Evolutionary conservation across 2,797 vertebrate genomes (phyloP), one percentile per base, ranked within the genome.

Genomic region (Eidolon dupreanum): DNA sequence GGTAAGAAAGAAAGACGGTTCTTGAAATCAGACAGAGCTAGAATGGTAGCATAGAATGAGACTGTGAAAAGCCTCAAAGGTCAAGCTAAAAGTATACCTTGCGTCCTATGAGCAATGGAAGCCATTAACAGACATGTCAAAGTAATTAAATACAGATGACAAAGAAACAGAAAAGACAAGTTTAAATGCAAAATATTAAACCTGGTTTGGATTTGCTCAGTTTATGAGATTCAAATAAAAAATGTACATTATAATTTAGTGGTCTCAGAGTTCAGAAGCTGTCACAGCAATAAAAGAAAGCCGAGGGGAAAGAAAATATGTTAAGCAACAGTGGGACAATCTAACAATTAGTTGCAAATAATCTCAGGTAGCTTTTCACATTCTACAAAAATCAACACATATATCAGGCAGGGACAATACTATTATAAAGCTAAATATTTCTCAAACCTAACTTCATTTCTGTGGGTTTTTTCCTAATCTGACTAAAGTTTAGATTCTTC

Each of bases 211-310:
- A 94, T 81, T 82, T 93, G 66, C 15, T 89, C 55, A 88, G 28
- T 87, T 92, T 74, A 66, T 78, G 55, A 63, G 41, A n/a, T 38
- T 87, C 49, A 92, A 88, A 86, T 75, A 90, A 79, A 90, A 92
- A 84, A 53, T 41, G 57, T 49, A 53, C 33, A 66, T 38, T 86
- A 24, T 57, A 84, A 92, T 77, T 88, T 55, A 93, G 43, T 12
- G 38, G 59, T 68, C 33, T n/a, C 46, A 22, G 63, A 36, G 22
- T 22, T 87, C 11, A 68, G 12, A 17, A 89, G 16, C 22, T 71
- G 31, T 31, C 16, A 12, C 0, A 85, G 22, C 15, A 94, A 78
- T 0, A 95, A 31, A 51, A 61, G 7, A 74, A 84, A 71, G 19
- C 8, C 93, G 26, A 77, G n/a, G 4, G 5, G 59, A 55, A 61